phyloP scores from a whole-genome alignment of 2,113 vertebrate species.

The Bubo blakistoni region DNA sequence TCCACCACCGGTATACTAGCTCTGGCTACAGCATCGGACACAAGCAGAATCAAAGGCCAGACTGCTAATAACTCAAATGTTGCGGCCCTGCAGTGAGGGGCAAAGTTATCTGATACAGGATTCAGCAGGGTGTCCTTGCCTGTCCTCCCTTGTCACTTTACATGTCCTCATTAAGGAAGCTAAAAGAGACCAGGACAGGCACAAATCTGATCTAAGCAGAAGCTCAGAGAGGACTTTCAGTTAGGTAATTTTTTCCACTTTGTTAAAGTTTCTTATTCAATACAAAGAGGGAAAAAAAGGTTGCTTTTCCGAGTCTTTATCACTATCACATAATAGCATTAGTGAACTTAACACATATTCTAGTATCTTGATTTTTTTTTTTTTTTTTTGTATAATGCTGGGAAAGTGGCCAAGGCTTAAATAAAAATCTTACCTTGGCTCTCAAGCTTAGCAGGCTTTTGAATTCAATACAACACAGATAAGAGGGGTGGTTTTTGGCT shows the following conservation, averaged over 20 bases:
- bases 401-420: constrained; percentile 19
- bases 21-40: not conserved
- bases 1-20: not conserved
- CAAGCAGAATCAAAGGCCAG: not conserved
- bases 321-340: not conserved
- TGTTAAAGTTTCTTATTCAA: not conserved
- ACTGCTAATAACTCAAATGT: accelerated
- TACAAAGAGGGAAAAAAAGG: not conserved
- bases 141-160: not conserved
- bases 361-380: not conserved
- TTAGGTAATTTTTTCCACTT: not conserved
- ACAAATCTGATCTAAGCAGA: not conserved
- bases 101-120: not conserved
- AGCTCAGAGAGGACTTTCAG: not conserved
- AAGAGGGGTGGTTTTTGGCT: not conserved
- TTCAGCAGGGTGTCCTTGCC: not conserved
- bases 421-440: not conserved
- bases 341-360: not conserved
- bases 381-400: not conserved
- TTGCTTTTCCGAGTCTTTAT: not conserved
- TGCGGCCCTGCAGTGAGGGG: not conserved
- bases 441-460: constrained; percentile 14
- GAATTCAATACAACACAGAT: not conserved
- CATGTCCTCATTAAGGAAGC: not conserved
- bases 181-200: not conserved